These are phyloP conservation scores for Melitaea athalia DNA, from an alignment of 2,888 invertebrate genomes.

Conservation along the genomic window DNA sequence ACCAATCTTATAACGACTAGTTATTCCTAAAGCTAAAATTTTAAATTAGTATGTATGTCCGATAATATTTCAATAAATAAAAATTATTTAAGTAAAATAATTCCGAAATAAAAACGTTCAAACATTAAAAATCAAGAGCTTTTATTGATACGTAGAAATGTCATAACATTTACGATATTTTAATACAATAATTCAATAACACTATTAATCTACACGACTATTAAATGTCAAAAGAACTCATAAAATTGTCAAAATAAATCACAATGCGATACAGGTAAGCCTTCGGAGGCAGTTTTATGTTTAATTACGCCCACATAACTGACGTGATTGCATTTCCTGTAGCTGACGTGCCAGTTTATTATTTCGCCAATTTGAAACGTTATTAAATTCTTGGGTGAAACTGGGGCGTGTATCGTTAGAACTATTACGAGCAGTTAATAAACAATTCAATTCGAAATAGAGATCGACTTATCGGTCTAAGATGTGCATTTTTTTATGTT, in stretches of 20 bases:
- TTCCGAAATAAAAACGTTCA: neutral
- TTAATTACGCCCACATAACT: conserved; percentile 72
- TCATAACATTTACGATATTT: neutral
- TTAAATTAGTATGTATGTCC: no score
- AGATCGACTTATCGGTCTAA: neutral
- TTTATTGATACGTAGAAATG: neutral
- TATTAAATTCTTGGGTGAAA: conserved; percentile 71
- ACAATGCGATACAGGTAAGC: conserved; percentile 44
- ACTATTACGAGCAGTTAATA: conserved; percentile 30
- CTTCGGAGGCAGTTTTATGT: conserved; percentile 59
- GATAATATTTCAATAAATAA: no score
- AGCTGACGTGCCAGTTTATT: conserved; percentile 73
- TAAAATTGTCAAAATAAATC: conserved; percentile 41
- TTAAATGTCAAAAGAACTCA: conserved; percentile 47
- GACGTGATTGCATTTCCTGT: conserved; percentile 78
- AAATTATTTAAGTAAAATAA: neutral
- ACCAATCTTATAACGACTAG: no score
- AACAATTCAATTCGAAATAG: conserved; percentile 13
- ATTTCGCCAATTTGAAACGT: conserved; percentile 77
- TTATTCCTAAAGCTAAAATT: no score
- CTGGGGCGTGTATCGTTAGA: conserved; percentile 50
- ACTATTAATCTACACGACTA: conserved; percentile 59
- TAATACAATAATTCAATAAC: conserved; percentile 11
- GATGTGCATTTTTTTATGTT: neutral
- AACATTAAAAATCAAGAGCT: neutral